These are phyloP conservation scores for Rhinogobio ventralis DNA, from an alignment of 2,797 vertebrate species.

Conservation along the genomic window DNA sequence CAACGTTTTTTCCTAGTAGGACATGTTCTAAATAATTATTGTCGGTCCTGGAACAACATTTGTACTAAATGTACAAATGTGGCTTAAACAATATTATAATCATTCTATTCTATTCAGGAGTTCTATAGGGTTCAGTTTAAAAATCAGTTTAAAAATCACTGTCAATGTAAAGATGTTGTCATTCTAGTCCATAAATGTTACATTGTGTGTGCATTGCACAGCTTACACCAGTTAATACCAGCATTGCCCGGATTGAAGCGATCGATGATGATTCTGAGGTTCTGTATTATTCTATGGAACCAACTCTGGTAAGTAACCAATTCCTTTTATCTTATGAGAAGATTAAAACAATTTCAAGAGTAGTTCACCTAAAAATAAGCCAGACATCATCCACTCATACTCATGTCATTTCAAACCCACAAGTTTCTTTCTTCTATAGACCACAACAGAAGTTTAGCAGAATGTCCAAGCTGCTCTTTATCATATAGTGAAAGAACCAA, in stretches of 20 bases:
- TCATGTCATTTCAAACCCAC: neutral
- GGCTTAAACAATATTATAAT: neutral
- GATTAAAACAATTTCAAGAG: neutral
- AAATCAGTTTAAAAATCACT: neutral
- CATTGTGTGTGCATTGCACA: conserved; percentile 44
- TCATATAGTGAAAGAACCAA: neutral
- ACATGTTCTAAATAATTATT: neutral
- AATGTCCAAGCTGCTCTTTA: neutral
- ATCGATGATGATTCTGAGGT: conserved; percentile 76
- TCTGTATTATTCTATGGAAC: conserved; percentile 78
- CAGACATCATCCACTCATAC: neutral
- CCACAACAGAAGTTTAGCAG: neutral
- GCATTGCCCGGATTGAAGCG: conserved; percentile 75
- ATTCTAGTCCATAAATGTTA: neutral
- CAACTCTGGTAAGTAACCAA: conserved; percentile 68
- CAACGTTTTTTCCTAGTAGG: neutral
- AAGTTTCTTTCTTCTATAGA: neutral
- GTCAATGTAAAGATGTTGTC: neutral
- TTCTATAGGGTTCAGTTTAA: neutral
- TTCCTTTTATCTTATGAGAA: neutral
- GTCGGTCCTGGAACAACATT: neutral
- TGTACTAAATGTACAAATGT: neutral
- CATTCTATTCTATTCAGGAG: neutral
- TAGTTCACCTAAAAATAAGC: neutral
- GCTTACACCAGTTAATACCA: conserved; percentile 76